These are phyloP conservation scores for Kuschelorhynchus macadamiae DNA, from an alignment of 2,888 invertebrate genomes.

Conservation along the genomic window DNA sequence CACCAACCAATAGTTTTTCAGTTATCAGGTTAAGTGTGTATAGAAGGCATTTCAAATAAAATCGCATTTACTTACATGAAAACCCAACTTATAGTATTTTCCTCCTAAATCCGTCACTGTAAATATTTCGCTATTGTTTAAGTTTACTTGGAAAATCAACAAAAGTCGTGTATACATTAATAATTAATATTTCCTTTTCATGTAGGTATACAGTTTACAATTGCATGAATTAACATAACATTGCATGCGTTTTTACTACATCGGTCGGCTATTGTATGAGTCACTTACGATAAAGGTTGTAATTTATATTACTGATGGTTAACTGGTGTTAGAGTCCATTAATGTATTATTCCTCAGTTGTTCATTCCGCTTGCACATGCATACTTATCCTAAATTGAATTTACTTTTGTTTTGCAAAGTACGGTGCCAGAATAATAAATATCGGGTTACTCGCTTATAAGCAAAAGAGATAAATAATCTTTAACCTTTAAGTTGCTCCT, in stretches of 20 bases:
- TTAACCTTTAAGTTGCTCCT: too few species aligned
- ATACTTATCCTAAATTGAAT: constrained; percentile 20
- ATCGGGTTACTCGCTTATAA: neutral
- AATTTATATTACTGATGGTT: constrained; percentile 26
- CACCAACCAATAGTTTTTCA: too few species aligned
- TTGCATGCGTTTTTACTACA: constrained; percentile 39
- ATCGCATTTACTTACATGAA: too few species aligned
- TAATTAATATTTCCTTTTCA: constrained; percentile 43
- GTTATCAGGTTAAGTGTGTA: too few species aligned
- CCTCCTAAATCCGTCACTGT: too few species aligned
- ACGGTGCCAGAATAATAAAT: constrained; percentile 7
- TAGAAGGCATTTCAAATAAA: too few species aligned
- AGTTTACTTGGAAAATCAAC: constrained; percentile 23
- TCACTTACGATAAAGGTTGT: constrained; percentile 33
- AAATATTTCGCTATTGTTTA: constrained; percentile 24
- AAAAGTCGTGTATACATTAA: constrained; percentile 33
- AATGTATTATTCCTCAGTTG: constrained; percentile 20
- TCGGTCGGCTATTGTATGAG: constrained; percentile 29
- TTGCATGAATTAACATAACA: constrained; percentile 46
- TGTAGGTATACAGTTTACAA: constrained; percentile 34
- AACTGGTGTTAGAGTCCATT: neutral
- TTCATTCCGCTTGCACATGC: constrained; percentile 5
- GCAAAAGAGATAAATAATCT: too few species aligned
- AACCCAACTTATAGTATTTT: too few species aligned
- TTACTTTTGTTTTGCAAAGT: constrained; percentile 4